A percentile compares a stretch with the other conserved stretches of the same genome.
These are phyloP conservation scores for Canis aureus DNA, from an alignment of 2,113 vertebrate species.

Conservation along the genomic window DNA sequence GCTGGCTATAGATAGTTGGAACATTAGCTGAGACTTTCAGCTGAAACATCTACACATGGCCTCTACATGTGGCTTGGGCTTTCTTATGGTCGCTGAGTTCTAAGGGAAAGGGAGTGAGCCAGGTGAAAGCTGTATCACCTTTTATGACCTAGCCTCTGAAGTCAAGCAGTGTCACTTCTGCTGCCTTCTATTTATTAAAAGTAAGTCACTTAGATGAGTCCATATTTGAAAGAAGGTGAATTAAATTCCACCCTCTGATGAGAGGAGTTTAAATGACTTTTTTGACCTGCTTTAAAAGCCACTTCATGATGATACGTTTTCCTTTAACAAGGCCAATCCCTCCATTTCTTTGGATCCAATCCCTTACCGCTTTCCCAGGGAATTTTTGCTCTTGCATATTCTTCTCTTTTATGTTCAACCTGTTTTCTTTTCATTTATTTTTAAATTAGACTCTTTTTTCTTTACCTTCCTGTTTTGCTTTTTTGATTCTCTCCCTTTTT, in stretches of 20 bases:
- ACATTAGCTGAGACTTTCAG: neutral
- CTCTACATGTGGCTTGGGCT: neutral
- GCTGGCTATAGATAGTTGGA: neutral
- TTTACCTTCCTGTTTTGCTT: neutral
- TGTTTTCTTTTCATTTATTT: neutral
- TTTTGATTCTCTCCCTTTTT: constrained; percentile 8
- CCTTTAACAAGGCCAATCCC: neutral
- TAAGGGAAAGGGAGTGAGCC: neutral
- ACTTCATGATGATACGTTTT: neutral
- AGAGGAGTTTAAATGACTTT: neutral
- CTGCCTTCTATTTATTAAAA: neutral
- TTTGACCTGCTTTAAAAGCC: neutral
- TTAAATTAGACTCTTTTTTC: neutral
- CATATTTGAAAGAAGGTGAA: neutral
- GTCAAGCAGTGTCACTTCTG: neutral
- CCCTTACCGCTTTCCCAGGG: neutral
- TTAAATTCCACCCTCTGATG: neutral
- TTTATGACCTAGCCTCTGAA: neutral
- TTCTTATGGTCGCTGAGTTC: neutral
- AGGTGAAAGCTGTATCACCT: neutral
- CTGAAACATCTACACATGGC: neutral
- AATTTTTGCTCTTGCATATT: neutral
- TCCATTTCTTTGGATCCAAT: neutral
- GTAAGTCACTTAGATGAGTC: neutral
- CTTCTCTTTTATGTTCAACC: neutral